Base-by-base conservation (phyloP, 1,140 invertebrate species). In the Pogonognathellus flavescens region DNA sequence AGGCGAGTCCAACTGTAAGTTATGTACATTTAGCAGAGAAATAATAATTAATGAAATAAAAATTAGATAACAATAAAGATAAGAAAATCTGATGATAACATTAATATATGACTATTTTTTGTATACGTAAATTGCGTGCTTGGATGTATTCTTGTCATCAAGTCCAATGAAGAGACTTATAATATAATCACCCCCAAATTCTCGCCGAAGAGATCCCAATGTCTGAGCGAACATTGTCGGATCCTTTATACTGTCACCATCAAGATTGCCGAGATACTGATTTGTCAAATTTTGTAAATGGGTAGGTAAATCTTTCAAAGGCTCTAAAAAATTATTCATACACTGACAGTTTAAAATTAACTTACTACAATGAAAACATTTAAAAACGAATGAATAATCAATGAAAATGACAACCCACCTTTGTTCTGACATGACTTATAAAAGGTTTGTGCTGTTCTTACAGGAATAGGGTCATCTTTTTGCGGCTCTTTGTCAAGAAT, bases 61-160 rank as follows among this genome's bases (percentile, higher is more conserved):
- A n/a, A n/a, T n/a, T n/a, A n/a, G n/a, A n/a, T n/a, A n/a, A n/a
- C n/a, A n/a, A n/a, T n/a, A n/a, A n/a, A n/a, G n/a, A n/a, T n/a
- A n/a, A n/a, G n/a, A n/a, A n/a, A n/a, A n/a, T n/a, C n/a, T n/a
- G n/a, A n/a, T n/a, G n/a, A n/a, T n/a, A n/a, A n/a, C n/a, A n/a
- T n/a, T n/a, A n/a, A n/a, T n/a, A n/a, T n/a, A n/a, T n/a, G 31
- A 41, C 31, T 41, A 41, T 41, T 3, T 41, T 41, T 50, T 62
- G 59, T 84, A 55, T 85, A 89, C 88, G 57, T 89, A 89, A 62
- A 89, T 76, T n/a, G 18, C 72, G 25, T 86, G 60, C 5, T 76
- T 72, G 0, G 76, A 83, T 13, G 87, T 66, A 62, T 88, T 86
- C 53, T 87, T 83, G 41, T 88, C 88, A 59, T 88, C 87, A 10